phyloP scores from a whole-genome alignment of 1,140 invertebrate genomes.

The Antheraea pernyi region DNA sequence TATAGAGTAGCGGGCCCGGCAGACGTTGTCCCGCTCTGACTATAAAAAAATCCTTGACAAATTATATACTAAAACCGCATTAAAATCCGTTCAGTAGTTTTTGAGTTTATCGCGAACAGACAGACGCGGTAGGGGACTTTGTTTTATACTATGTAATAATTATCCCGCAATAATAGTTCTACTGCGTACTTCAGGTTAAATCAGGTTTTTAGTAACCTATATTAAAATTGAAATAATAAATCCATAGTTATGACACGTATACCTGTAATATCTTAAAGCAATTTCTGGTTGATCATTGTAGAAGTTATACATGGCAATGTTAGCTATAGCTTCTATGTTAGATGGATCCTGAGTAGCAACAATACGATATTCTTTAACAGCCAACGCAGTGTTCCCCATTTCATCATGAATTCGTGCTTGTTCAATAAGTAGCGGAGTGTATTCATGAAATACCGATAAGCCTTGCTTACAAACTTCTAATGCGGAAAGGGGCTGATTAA shows the following conservation, averaged over 20 bases:
- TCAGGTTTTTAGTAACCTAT: too few species aligned
- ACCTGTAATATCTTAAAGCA: constrained; percentile 97
- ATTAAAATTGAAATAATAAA: neutral
- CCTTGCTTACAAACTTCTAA: constrained; percentile 92
- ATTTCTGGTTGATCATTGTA: constrained; percentile 99
- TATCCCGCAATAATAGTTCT: too few species aligned
- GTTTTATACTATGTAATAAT: too few species aligned
- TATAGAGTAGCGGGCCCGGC: too few species aligned
- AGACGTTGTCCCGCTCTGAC: too few species aligned
- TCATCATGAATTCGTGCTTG: constrained; percentile 92
- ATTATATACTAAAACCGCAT: too few species aligned
- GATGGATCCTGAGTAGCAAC: constrained; percentile 94
- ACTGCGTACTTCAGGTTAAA: too few species aligned
- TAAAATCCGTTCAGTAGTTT: too few species aligned
- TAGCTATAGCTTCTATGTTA: constrained; percentile 97
- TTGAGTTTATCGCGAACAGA: too few species aligned
- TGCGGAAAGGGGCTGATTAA: constrained; percentile 96
- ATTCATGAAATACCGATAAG: constrained; percentile 91
- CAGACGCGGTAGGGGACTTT: too few species aligned
- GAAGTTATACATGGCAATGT: constrained; percentile 98
- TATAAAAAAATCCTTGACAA: too few species aligned
- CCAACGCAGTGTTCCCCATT: constrained; percentile 84
- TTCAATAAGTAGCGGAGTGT: constrained; percentile 91
- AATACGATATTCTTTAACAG: constrained; percentile 92
- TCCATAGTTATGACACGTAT: constrained; percentile 17